These are phyloP conservation scores for Polyergus mexicanus DNA, from an alignment of 1,140 invertebrate genomes.

Conservation along the genomic window DNA sequence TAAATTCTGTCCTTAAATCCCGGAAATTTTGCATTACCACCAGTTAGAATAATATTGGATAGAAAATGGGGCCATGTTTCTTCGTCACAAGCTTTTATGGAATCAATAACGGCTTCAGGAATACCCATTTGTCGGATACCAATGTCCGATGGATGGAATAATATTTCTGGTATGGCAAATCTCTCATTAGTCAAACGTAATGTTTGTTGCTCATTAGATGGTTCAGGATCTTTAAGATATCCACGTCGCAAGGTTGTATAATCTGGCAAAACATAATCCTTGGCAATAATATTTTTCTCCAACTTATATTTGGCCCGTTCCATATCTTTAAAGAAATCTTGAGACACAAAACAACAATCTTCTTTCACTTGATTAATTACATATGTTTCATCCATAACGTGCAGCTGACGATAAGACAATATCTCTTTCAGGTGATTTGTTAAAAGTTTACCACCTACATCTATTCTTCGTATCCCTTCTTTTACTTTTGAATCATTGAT, in stretches of 20 bases:
- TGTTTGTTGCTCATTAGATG: slow-evolving; percentile 91
- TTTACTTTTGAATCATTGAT: slow-evolving; percentile 95
- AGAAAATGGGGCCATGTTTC: slow-evolving; percentile 94
- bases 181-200: slow-evolving; percentile 96
- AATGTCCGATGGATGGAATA: slow-evolving; percentile 98
- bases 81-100: slow-evolving; percentile 91
- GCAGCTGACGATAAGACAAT: slow-evolving; percentile 98
- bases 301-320: slow-evolving; percentile 90
- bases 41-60: slow-evolving; percentile 96
- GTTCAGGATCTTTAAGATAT: slow-evolving; percentile 90
- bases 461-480: slow-evolving; percentile 93
- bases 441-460: slow-evolving; percentile 98
- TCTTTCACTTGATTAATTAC: slow-evolving; percentile 99
- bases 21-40: slow-evolving; percentile 95
- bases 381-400: slow-evolving; percentile 99
- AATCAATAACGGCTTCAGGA: slow-evolving; percentile 94
- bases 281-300: slow-evolving; percentile 90
- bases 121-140: slow-evolving; percentile 98
- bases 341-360: slow-evolving; percentile 97
- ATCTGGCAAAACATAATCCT: slow-evolving; percentile 98
- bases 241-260: slow-evolving; percentile 95
- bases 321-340: slow-evolving; percentile 95
- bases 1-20: slow-evolving; percentile 94
- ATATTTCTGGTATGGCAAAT: slow-evolving; percentile 97
- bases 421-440: slow-evolving; percentile 99